A percentile compares a stretch with the other conserved stretches of the same genome.
These are phyloP conservation scores for Aphidius gifuensis DNA, from an alignment of 1,140 invertebrate genomes.

Conservation along the genomic window DNA sequence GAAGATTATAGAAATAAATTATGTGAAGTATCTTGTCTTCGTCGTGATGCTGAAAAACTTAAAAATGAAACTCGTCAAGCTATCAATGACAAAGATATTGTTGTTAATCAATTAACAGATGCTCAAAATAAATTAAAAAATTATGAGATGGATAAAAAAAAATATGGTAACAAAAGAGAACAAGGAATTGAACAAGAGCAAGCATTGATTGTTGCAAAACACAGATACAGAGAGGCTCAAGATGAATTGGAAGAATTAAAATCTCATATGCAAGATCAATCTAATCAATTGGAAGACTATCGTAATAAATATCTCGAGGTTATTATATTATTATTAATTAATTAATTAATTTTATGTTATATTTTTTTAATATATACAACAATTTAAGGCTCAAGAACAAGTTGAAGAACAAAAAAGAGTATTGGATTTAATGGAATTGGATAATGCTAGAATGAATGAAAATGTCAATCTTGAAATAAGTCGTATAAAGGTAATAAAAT, in stretches of 20 bases:
- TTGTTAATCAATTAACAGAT: slow-evolving; percentile 58
- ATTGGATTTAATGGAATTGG: slow-evolving; percentile 72
- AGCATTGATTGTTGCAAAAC: slow-evolving; percentile 60
- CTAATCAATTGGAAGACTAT: slow-evolving; percentile 69
- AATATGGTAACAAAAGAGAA: slow-evolving; percentile 56
- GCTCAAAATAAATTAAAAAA: slow-evolving; percentile 44
- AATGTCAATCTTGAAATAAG: slow-evolving; percentile 74
- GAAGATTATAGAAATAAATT: slow-evolving; percentile 61
- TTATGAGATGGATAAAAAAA: slow-evolving; percentile 42
- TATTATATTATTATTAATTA: background rate
- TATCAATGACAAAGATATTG: slow-evolving; percentile 54
- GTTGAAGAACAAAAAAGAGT: slow-evolving; percentile 71
- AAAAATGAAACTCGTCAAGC: slow-evolving; percentile 54
- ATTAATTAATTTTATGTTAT: background rate
- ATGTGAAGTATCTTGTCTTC: slow-evolving; percentile 55
- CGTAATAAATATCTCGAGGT: slow-evolving; percentile 63
- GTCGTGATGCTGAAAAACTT: slow-evolving; percentile 54
- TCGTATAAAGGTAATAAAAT: slow-evolving; percentile 61
- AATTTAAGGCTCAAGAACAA: slow-evolving; percentile 63
- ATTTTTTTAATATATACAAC: background rate
- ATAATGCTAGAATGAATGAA: slow-evolving; percentile 71
- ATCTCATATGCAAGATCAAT: slow-evolving; percentile 67
- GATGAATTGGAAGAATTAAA: slow-evolving; percentile 68
- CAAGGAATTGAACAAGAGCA: slow-evolving; percentile 65
- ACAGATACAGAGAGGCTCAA: slow-evolving; percentile 63